Percentiles rank a stretch among this genome's conserved stretches.
Conservation (phyloP, 2,797 vertebrate genomes). For the Chrosomus eos region DNA sequence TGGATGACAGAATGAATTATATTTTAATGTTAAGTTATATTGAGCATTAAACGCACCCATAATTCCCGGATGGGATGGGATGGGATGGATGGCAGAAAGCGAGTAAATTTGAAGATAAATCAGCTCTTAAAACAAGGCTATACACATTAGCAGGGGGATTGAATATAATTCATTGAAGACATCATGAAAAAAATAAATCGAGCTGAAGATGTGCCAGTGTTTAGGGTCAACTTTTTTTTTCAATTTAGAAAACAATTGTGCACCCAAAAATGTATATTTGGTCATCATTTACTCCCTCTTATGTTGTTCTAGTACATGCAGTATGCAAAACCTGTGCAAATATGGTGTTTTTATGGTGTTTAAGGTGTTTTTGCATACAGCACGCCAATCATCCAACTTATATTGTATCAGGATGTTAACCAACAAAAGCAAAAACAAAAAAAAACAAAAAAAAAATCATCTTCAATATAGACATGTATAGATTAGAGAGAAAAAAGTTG, state of each 20-base stretch:
- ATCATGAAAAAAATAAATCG: neutral
- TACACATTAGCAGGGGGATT: neutral
- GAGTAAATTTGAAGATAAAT: constrained; percentile 19
- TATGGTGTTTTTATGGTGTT: neutral
- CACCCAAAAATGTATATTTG: neutral
- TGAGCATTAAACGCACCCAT: neutral
- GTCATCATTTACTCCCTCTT: neutral
- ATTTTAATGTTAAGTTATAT: neutral
- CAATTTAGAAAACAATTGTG: neutral
- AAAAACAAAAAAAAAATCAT: neutral
- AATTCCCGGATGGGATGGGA: constrained; percentile 8
- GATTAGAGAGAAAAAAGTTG: neutral
- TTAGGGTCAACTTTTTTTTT: neutral
- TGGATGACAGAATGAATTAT: constrained; percentile 12
- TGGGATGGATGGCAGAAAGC: neutral
- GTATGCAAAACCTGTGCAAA: neutral
- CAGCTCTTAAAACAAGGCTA: constrained; percentile 8
- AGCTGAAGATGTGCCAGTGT: neutral
- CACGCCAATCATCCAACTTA: neutral
- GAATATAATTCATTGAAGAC: neutral
- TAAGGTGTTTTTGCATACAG: neutral
- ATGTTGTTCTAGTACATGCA: neutral
- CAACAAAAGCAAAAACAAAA: neutral
- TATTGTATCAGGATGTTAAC: neutral
- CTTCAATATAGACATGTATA: neutral